Conservation (phyloP, 2,113 vertebrate genomes). For the Aegotheles bennettii region DNA sequence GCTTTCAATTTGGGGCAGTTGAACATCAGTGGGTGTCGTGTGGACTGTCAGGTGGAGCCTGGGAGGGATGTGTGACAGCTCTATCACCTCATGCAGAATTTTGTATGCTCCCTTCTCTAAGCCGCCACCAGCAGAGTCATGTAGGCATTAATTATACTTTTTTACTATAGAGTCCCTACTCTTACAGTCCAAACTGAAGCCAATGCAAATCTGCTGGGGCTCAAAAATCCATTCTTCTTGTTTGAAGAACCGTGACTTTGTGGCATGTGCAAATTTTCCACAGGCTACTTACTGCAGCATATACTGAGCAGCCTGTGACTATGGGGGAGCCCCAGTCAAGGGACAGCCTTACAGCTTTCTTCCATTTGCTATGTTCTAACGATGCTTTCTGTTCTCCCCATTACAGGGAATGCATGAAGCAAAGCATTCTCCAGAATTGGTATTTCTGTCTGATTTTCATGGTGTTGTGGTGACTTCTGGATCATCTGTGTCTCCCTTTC, state of each 20-base stretch:
- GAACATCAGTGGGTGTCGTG: background rate
- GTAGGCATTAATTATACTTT: background rate
- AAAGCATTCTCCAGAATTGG: rapidly evolving
- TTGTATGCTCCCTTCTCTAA: background rate
- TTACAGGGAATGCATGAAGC: background rate
- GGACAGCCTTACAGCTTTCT: background rate
- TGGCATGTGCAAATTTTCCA: background rate
- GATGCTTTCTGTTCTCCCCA: background rate
- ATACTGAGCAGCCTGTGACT: background rate
- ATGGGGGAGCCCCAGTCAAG: background rate
- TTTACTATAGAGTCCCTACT: background rate
- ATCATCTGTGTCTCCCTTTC: background rate
- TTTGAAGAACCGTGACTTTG: background rate
- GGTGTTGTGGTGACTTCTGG: background rate
- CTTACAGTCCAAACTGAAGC: background rate
- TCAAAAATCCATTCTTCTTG: background rate
- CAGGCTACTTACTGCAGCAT: rapidly evolving
- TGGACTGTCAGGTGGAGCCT: background rate
- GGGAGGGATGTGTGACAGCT: background rate
- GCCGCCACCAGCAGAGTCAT: background rate
- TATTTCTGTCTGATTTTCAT: background rate
- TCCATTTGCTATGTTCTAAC: background rate
- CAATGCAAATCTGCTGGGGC: background rate
- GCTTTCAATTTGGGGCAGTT: background rate
- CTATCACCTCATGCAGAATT: background rate